A percentile compares a stretch with the other conserved stretches of the same genome.
Conservation (phyloP, 2,888 invertebrate species). For the Acleris laterana region DNA sequence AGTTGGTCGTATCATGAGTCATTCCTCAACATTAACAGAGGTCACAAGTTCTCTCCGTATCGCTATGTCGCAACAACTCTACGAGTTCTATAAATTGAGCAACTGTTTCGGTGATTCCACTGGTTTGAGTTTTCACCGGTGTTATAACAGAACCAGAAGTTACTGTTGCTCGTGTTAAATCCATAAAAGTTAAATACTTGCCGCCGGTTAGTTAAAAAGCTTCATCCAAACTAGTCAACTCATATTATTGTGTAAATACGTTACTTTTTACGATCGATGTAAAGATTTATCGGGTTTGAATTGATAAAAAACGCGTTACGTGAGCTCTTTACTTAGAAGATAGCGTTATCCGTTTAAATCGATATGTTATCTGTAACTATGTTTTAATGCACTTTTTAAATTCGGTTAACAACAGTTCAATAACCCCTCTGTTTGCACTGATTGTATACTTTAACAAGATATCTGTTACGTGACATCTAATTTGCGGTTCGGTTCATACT, state of each 20-base stretch:
- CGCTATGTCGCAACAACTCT: slow-evolving; percentile 33
- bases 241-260: slow-evolving; percentile 15
- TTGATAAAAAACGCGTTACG: slow-evolving; percentile 26
- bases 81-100: slow-evolving; percentile 33
- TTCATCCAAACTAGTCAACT: slow-evolving; percentile 23
- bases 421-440: slow-evolving; percentile 5
- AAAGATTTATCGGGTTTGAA: slow-evolving; percentile 17
- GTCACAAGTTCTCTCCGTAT: slow-evolving; percentile 11
- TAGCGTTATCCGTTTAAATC: slow-evolving; percentile 24
- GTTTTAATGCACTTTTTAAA: slow-evolving; percentile 22
- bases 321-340: slow-evolving; percentile 6
- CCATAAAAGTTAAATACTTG: slow-evolving; percentile 29
- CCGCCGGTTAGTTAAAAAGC: slow-evolving; percentile 30
- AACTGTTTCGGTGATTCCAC: slow-evolving; percentile 32
- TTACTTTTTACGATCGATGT: slow-evolving; percentile 17
- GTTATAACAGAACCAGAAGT: slow-evolving; percentile 35
- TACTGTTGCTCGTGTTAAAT: slow-evolving; percentile 29
- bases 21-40: slow-evolving; percentile 20
- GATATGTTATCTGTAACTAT: slow-evolving; percentile 22
- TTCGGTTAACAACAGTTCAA: slow-evolving; percentile 28
- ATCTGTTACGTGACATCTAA: slow-evolving; percentile 25
- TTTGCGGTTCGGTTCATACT: slow-evolving; percentile 13
- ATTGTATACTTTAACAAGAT: slow-evolving; percentile 22
- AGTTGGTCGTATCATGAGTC: neutral
- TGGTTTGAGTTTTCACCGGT: slow-evolving; percentile 32